These are phyloP conservation scores for Pocillopora damicornis DNA, from an alignment of 64 coral and sea anemone genomes.

Conservation along the genomic window DNA sequence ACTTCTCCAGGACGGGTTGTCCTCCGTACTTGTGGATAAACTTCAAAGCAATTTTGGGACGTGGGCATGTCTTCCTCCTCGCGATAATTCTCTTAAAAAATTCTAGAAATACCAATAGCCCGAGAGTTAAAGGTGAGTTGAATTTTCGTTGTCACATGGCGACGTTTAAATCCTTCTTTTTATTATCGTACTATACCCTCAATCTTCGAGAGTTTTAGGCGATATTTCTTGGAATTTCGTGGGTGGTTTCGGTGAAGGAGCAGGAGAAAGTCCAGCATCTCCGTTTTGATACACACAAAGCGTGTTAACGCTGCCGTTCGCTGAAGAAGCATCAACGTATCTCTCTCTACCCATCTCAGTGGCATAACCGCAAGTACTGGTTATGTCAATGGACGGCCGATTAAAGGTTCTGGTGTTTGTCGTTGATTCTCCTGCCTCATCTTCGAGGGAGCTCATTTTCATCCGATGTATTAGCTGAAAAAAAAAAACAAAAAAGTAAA, in stretches of 20 bases:
- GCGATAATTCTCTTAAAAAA: too few relatives aligned
- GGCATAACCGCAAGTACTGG: not conserved
- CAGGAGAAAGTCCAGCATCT: not conserved
- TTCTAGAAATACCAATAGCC: too few relatives aligned
- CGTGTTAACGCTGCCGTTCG: not conserved
- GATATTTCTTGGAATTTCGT: not conserved
- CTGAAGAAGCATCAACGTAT: not conserved
- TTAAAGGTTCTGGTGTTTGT: not conserved
- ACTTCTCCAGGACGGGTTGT: not conserved
- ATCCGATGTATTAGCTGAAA: not conserved
- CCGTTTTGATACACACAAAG: slow-evolving; percentile 16
- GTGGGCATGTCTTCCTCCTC: too few relatives aligned
- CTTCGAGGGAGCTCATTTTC: not conserved
- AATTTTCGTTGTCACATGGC: not conserved
- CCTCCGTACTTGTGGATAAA: too few relatives aligned
- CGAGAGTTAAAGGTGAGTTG: too few relatives aligned
- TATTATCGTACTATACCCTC: not conserved
- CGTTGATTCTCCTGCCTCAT: not conserved
- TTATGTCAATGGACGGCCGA: not conserved
- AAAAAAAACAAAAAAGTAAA: not conserved
- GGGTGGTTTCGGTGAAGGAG: not conserved
- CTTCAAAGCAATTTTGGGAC: too few relatives aligned
- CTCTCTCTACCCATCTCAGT: slow-evolving; percentile 7
- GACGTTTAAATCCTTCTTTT: not conserved
- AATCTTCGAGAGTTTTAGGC: not conserved